phyloP scores from a whole-genome alignment of 2,888 invertebrate genomes.

The Drosophila recens region DNA sequence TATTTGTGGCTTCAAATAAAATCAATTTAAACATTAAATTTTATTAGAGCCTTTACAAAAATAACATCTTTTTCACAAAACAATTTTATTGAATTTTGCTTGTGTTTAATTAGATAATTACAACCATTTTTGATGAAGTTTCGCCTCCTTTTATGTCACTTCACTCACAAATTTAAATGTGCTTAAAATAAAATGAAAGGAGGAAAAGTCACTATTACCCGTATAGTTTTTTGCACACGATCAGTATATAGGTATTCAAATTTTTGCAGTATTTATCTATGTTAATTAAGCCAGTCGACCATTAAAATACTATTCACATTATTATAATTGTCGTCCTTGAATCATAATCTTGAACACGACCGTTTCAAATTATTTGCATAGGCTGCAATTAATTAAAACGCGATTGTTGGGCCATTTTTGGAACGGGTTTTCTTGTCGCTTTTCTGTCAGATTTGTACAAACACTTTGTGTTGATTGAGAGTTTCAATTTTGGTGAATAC shows the following conservation, averaged over 20 bases:
- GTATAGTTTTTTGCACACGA: constrained; percentile 1
- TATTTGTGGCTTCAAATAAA: too few species aligned
- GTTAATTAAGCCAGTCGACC: constrained; percentile 31
- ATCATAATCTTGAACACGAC: constrained; percentile 36
- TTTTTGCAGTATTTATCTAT: constrained; percentile 14
- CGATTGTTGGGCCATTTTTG: constrained; percentile 43
- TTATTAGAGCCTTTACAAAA: too few species aligned
- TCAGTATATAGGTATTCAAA: not conserved
- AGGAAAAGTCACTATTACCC: constrained; percentile 17
- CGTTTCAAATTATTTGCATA: constrained; percentile 42
- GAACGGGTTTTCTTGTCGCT: constrained; percentile 38
- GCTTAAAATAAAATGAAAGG: constrained; percentile 1
- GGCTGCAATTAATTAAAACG: constrained; percentile 41
- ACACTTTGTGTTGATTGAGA: constrained; percentile 11
- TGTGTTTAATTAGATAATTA: too few species aligned
- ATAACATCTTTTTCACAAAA: too few species aligned
- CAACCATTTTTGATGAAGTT: not conserved
- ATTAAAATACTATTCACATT: constrained; percentile 33
- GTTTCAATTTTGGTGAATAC: constrained; percentile 4
- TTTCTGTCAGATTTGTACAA: constrained; percentile 30
- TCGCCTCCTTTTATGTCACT: not conserved
- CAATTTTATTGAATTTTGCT: too few species aligned
- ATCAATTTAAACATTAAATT: too few species aligned
- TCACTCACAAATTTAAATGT: not conserved
- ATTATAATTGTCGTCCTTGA: constrained; percentile 50